Evolutionary conservation across 2,113 vertebrate species (phyloP).

Genomic region (Leucosticte australis): DNA sequence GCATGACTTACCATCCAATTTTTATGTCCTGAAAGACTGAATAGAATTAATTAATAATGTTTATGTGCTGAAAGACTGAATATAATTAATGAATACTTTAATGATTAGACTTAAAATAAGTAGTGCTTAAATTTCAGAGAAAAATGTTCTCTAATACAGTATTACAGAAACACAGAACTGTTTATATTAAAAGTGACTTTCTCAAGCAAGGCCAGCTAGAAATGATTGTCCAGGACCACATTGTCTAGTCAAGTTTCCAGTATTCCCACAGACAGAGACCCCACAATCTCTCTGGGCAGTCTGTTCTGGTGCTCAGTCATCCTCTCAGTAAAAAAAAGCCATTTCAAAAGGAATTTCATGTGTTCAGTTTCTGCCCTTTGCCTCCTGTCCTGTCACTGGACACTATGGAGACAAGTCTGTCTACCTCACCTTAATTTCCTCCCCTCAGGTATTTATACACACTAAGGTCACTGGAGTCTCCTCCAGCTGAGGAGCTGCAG

Average conservation of each 20-base stretch:
- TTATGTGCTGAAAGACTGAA: neutral
- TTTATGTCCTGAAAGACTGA: neutral
- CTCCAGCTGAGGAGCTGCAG: neutral
- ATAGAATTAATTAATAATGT: neutral
- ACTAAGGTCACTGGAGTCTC: neutral
- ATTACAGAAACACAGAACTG: neutral
- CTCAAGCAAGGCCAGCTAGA: neutral
- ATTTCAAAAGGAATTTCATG: neutral
- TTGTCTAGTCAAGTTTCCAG: neutral
- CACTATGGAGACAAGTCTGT: neutral
- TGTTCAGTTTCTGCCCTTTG: neutral
- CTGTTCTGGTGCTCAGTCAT: neutral
- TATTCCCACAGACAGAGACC: neutral
- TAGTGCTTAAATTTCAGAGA: neutral
- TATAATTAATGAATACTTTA: neutral
- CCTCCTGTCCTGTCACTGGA: neutral
- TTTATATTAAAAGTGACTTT: neutral
- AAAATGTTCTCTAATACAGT: neutral
- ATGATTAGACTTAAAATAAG: neutral
- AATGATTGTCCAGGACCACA: neutral
- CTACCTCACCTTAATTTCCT: neutral
- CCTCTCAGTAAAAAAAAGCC: neutral
- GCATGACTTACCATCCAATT: neutral
- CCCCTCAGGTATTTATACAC: neutral
- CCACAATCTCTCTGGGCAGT: neutral